A percentile compares a stretch with the other conserved stretches of the same genome.
phyloP scores from a whole-genome alignment of 1,140 invertebrate genomes.

The Temnothorax longispinosus region DNA sequence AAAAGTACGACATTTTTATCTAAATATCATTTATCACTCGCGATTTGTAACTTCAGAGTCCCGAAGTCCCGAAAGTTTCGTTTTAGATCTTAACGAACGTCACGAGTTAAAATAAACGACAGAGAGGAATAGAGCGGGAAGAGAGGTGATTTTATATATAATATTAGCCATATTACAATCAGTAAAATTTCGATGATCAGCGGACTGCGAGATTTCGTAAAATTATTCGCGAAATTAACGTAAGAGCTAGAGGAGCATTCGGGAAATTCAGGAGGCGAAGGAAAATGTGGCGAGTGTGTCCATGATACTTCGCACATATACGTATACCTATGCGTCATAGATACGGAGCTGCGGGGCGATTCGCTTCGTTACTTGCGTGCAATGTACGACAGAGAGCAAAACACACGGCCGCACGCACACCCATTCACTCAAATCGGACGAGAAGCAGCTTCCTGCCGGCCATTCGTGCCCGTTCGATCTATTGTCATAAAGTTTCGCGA shows the following conservation, averaged over 20 bases:
- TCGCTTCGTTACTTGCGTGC: conserved; percentile 76
- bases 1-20: not conserved
- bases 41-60: not conserved
- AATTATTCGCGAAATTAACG: conserved; percentile 4
- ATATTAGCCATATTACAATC: not conserved
- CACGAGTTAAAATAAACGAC: not conserved
- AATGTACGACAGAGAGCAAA: conserved; percentile 55
- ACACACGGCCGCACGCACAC: conserved; percentile 59
- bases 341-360: conserved; percentile 71
- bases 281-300: not conserved
- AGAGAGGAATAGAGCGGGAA: not conserved
- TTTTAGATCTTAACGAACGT: not conserved
- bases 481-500: conserved; percentile 75
- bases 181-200: not conserved
- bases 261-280: not conserved
- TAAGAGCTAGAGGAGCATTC: not conserved
- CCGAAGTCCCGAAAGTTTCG: not conserved
- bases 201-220: not conserved
- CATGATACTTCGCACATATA: not conserved
- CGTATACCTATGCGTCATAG: not conserved
- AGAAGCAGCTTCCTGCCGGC: conserved; percentile 76
- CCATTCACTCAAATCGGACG: conserved; percentile 78
- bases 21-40: not conserved
- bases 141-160: too few relatives aligned
- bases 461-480: conserved; percentile 74